Base-by-base conservation (phyloP, 2,888 invertebrate genomes). In the Drosophila recens region DNA sequence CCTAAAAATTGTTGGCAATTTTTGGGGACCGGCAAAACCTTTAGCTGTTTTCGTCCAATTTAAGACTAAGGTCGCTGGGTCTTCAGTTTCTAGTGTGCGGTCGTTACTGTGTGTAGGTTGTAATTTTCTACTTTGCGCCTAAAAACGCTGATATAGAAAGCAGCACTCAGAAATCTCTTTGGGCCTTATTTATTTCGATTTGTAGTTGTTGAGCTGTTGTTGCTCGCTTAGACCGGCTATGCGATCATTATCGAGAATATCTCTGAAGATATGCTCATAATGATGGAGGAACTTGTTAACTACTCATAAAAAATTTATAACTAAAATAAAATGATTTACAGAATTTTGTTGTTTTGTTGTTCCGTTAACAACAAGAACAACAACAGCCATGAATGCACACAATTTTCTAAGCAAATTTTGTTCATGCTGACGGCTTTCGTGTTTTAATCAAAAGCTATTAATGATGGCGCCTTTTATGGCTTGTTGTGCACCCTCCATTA, bases 91-190 rank as follows among this genome's bases (percentile, higher is more conserved):
- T 27, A 48, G 43, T n/a, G 43, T 38, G 33, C 51, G 72, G 75
- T 10, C 20, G 27, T 27, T 27, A 27, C 27, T 13, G 15, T 38
- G 40, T 38, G 75, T 86, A 89, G 74, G 90, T 74, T 82, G 86
- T 86, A 87, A 88, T 86, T 86, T 90, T 90, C 86, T 80, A 90
- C 87, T 88, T 87, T 87, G 76, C 90, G 90, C 88, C 80, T 82
- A 71, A 72, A 86, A 88, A 64, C 45, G 42, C 58, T 69, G 65
- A 65, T 67, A 53, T 63, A 62, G 51, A 72, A 75, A 68, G 56
- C 65, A 67, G 20, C 67, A 52, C 49, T 38, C 66, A 38, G 3
- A 4, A 52, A 1, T 57, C 53, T 76, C 49, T 69, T 63, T 75
- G 49, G 49, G 23, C 45, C 15, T 30, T 30, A 40, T 36, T 56